Base-by-base conservation (phyloP, 2,888 invertebrate genomes). In the Phengaris arion region DNA sequence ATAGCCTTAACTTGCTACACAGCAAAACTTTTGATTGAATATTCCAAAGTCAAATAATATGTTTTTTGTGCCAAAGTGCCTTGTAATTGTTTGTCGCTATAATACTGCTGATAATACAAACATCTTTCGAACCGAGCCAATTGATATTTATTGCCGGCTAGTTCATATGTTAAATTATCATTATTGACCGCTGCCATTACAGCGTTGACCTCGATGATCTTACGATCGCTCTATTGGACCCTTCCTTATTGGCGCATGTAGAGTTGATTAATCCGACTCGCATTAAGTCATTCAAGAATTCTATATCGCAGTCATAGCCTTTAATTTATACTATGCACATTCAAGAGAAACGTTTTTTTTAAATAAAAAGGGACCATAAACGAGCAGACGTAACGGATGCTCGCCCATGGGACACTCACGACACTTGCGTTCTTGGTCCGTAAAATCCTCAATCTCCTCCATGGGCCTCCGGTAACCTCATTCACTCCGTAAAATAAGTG, bases 161-260 rank as follows among this genome's bases (percentile, higher is more conserved):
- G 89, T 88, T 87, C 86, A 85, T 81, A 87, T 86, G 88, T 87
- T 87, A 86, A 84, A 85, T 85, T 85, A 84, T 87, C 85, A 85
- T 85, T 86, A 85, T 87, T 90, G 89, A 91, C 90, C 90, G 82
- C 85, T 88, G 89, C 83, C 89, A 87, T 89, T 85, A 84, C 83
- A 83, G 83, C 82, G 84, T 83, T 89, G 89, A 90, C 89, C 91
- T 84, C 85, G 82, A 80, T 85, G 85, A 82, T 85, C 84, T 82
- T 82, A 15, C 83, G 82, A 89, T 89, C 87, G 85, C 88, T 87
- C 87, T 87, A 70, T 75, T 89, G 85, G 85, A 81, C 82, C 82
- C 79, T 83, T 83, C 81, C 81, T 82, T 84, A 87, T 89, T 88
- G 87, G 83, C 84, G 85, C 82, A 78, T 77, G 78, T 78, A 74